Evolutionary conservation across 1,140 invertebrate genomes (phyloP).

Genomic region (Rhyacophila brunnea): DNA sequence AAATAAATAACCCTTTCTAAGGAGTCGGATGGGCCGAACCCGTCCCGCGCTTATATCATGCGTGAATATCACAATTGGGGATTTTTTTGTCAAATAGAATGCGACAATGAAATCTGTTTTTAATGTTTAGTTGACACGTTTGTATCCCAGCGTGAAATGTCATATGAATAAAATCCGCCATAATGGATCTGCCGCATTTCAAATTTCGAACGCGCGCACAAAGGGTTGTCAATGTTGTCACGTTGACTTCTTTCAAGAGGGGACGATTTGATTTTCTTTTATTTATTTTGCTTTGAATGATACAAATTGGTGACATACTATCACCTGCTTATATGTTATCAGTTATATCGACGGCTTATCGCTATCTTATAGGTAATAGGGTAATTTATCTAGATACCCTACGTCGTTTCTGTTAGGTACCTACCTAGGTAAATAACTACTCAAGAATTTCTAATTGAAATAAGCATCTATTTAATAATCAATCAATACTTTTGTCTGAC

Average conservation of each 20-base stretch:
- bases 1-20: too few species aligned
- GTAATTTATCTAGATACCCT: too few species aligned
- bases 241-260: conserved; percentile 10
- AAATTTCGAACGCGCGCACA: conserved; percentile 20
- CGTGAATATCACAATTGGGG: conserved; percentile 16
- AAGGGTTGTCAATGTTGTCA: conserved; percentile 20
- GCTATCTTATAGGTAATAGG: too few species aligned
- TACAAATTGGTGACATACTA: too few species aligned
- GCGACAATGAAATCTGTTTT: conserved; percentile 22
- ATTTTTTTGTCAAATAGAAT: conserved; percentile 14
- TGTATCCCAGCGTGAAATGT: conserved; percentile 33
- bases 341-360: too few species aligned
- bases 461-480: too few species aligned
- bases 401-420: too few species aligned
- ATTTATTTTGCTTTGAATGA: conserved; percentile 2
- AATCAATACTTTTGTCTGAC: too few species aligned
- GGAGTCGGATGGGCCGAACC: not conserved
- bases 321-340: too few species aligned
- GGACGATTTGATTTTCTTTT: conserved; percentile 4
- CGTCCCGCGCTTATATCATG: not conserved
- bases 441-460: too few species aligned
- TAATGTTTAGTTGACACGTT: conserved; percentile 28
- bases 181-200: conserved; percentile 28
- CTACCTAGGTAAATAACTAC: too few species aligned
- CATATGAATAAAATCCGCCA: conserved; percentile 28